Evolutionary conservation across 2,113 vertebrate species (phyloP).

Genomic region (Apistogramma diplotaenia): DNA sequence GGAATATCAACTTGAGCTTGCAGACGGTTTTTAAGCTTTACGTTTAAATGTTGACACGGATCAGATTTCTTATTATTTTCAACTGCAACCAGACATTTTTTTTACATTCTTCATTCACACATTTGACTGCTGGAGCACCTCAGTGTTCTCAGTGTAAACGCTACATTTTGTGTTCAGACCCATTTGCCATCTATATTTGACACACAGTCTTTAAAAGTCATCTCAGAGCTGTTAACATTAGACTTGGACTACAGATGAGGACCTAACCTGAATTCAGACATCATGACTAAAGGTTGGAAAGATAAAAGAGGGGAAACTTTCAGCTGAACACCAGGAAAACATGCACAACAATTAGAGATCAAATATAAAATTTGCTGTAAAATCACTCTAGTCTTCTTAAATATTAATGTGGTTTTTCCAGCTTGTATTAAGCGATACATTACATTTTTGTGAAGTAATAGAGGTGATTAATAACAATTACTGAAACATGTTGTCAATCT

Average conservation of each 20-base stretch:
- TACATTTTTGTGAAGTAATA: too few species aligned
- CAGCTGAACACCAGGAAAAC: too few species aligned
- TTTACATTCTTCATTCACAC: background rate
- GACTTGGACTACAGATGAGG: background rate
- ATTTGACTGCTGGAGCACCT: too few species aligned
- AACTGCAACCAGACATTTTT: background rate
- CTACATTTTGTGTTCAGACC: fast-evolving
- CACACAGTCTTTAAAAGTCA: background rate
- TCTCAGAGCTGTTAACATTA: background rate
- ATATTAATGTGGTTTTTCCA: background rate
- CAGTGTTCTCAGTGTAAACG: background rate
- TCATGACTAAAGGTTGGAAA: too few species aligned
- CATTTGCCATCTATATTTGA: background rate
- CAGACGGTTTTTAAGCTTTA: background rate
- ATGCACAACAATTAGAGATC: too few species aligned
- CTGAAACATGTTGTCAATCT: background rate
- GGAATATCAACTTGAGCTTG: background rate
- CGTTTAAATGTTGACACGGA: background rate
- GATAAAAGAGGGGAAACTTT: fast-evolving
- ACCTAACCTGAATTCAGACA: fast-evolving
- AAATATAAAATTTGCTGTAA: background rate
- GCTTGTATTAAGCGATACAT: fast-evolving
- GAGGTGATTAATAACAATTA: background rate
- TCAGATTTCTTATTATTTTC: background rate
- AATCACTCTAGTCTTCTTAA: fast-evolving